phyloP scores from a whole-genome alignment of 2,888 invertebrate genomes.

The Trissolcus brochymenae region DNA sequence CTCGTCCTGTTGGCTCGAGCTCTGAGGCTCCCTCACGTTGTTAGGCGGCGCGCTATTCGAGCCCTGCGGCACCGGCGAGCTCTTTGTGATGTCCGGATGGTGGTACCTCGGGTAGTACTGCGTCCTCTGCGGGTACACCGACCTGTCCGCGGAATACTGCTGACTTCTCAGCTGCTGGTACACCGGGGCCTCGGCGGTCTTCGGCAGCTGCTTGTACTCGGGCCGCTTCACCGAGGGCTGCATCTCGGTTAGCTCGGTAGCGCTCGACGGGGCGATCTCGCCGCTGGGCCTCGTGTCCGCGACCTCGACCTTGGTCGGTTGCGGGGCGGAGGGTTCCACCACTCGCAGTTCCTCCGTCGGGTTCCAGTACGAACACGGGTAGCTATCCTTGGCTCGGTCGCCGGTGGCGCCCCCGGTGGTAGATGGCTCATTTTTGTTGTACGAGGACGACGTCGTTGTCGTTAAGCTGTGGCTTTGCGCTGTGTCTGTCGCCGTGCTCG shows the following conservation, averaged over 20 bases:
- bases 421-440: conserved; percentile 54
- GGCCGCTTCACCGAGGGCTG: conserved; percentile 67
- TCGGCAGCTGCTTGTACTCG: conserved; percentile 61
- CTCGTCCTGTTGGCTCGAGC: background rate
- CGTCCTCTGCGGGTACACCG: conserved; percentile 64
- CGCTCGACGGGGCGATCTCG: conserved; percentile 59
- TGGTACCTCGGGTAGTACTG: conserved; percentile 74
- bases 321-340: conserved; percentile 71
- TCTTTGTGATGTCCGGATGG: conserved; percentile 72
- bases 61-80: conserved; percentile 61
- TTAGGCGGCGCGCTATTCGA: background rate
- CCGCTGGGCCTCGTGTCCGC: conserved; percentile 72
- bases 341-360: conserved; percentile 61
- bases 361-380: conserved; percentile 66
- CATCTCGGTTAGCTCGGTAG: conserved; percentile 70
- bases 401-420: conserved; percentile 46
- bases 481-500: conserved; percentile 77
- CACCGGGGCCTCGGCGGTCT: conserved; percentile 67
- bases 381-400: conserved; percentile 56
- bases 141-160: conserved; percentile 61
- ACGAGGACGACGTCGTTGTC: conserved; percentile 50
- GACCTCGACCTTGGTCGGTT: conserved; percentile 73
- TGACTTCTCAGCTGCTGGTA: conserved; percentile 70
- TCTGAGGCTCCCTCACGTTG: background rate
- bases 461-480: conserved; percentile 63